Percentiles rank a stretch among this genome's conserved stretches.
phyloP scores from a whole-genome alignment of 2,888 invertebrate species.

The Bembecia ichneumoniformis region DNA sequence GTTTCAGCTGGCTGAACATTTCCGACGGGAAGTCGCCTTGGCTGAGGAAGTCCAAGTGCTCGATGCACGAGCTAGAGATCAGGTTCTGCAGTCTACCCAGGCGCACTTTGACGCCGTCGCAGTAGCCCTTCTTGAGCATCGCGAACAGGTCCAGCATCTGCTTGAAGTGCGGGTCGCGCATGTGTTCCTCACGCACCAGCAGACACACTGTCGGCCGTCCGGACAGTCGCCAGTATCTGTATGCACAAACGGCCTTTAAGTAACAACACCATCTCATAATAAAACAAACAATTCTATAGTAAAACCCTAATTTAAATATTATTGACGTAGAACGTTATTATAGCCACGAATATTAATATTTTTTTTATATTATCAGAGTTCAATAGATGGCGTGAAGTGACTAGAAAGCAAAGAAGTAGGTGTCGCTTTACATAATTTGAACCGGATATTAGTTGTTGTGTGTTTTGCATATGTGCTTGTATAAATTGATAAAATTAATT shows the following conservation, averaged over 20 bases:
- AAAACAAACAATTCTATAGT: not conserved
- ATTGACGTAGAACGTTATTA: too few species aligned
- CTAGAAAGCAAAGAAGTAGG: too few species aligned
- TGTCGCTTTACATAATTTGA: too few species aligned
- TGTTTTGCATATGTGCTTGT: too few species aligned
- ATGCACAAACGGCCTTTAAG: too few species aligned
- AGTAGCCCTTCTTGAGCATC: conserved; percentile 96
- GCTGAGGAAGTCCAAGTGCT: conserved; percentile 97
- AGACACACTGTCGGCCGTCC: conserved; percentile 98
- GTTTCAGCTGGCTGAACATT: conserved; percentile 86
- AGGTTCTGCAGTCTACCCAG: conserved; percentile 95
- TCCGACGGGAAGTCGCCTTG: conserved; percentile 81
- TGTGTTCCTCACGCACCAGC: conserved; percentile 94
- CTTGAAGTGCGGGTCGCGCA: conserved; percentile 96
- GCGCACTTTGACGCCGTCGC: conserved; percentile 95
- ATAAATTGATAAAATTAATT: too few species aligned
- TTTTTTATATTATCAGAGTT: too few species aligned
- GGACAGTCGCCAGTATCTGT: conserved; percentile 94
- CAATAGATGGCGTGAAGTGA: too few species aligned
- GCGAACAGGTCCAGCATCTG: conserved; percentile 97
- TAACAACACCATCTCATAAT: too few species aligned
- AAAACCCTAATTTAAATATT: too few species aligned
- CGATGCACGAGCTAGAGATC: conserved; percentile 98
- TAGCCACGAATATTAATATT: too few species aligned
- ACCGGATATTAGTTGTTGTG: too few species aligned